Evolutionary conservation across 1,140 invertebrate species (phyloP), one percentile per base, ranked within the genome.

Genomic region (Odontomachus brunneus): DNA sequence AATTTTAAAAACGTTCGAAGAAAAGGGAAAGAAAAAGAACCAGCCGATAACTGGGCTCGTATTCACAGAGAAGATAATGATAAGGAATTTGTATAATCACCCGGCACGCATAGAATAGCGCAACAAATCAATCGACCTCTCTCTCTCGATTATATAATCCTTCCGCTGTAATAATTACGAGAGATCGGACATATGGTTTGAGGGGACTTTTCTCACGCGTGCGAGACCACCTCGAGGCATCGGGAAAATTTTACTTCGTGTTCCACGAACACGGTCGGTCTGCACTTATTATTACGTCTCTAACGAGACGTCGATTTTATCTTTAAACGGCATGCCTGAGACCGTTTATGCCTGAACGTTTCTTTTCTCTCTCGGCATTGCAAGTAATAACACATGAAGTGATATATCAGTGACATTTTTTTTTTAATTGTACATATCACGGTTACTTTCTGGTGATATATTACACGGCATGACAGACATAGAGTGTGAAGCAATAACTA

Each of bases 51-150:
- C 7, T 78, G 14, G 38, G 15, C 33, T 53, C 4, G 15, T 67
- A 69, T n/a, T 57, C 33, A 19, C 3, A 44, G 38, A 44, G 38
- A 69, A 80, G 33, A 69, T 71, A 76, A 66, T 19, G 26, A 76
- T 65, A 65, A 53, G 48, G 66, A 66, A 55, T 53, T 66, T 65
- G 33, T 55, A 53, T 33, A 9, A 63, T 9, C 19, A 7, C n/a
- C 1, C 53, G 53, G 53, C 19, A 9, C n/a, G 53, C 19, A 9
- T n/a, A 55, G 5, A 22, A 55, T 55, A 5, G 9, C 53, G 53
- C 53, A 19, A 11, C 53, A 63, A 66, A 76, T 44, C 24, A n/a
- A 66, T 44, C 38, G 38, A 44, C 38, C 14, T 76, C 38, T 76
- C 29, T 53, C 24, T 2, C 3, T 51, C 0, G 5, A 3, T 44